Evolutionary conservation across 2,888 invertebrate genomes (phyloP).

Genomic region (Yponomeuta sedellus): DNA sequence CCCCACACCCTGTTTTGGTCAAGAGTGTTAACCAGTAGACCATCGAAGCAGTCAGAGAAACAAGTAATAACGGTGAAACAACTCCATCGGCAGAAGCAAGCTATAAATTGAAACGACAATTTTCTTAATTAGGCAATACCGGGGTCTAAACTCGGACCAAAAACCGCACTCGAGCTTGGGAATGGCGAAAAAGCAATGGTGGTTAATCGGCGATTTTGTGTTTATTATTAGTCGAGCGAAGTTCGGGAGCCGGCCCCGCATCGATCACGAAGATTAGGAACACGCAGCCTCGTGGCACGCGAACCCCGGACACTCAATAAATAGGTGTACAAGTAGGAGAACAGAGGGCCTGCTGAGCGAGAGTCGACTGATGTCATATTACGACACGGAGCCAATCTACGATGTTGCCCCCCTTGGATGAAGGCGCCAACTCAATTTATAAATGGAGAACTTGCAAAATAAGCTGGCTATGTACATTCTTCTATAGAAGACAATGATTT

Average conservation of each 20-base stretch:
- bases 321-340: not conserved
- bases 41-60: too few species aligned
- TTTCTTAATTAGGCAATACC: too few species aligned
- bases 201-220: slow-evolving; percentile 14
- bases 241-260: slow-evolving; percentile 14
- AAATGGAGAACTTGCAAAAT: too few species aligned
- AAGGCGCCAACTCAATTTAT: too few species aligned
- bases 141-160: not conserved
- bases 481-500: too few species aligned
- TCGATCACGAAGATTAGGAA: slow-evolving; percentile 28
- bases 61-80: not conserved
- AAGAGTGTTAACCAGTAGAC: too few species aligned
- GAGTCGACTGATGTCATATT: too few species aligned
- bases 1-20: too few species aligned
- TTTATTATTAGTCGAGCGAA: slow-evolving; percentile 15
- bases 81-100: not conserved
- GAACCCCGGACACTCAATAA: slow-evolving; percentile 17
- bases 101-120: not conserved
- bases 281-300: slow-evolving; percentile 32
- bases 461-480: too few species aligned
- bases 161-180: not conserved
- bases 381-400: too few species aligned
- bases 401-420: too few species aligned
- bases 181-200: slow-evolving; percentile 4
- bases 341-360: too few species aligned